Conservation (phyloP, 23 tunicate species). For the Ascidia mentula region DNA sequence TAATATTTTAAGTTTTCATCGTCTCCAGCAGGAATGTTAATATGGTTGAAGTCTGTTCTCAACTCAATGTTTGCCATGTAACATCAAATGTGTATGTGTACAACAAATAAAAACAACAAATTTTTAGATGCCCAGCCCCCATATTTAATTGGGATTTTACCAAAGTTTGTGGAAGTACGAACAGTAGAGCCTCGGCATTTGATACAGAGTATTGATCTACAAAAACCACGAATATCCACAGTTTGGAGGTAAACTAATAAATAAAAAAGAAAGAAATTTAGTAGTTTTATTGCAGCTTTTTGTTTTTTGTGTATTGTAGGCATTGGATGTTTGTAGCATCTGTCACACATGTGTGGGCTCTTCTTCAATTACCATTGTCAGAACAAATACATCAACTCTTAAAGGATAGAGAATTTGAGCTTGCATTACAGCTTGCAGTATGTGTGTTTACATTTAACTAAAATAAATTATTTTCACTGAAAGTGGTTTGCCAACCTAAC, state of each 20-base stretch:
- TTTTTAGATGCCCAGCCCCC: conserved; percentile 68
- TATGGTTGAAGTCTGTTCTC: too few relatives aligned
- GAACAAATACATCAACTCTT: conserved; percentile 54
- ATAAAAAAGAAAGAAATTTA: too few relatives aligned
- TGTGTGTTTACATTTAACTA: not conserved
- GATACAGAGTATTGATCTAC: conserved; percentile 78
- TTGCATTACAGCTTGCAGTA: conserved; percentile 85
- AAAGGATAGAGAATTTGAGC: conserved; percentile 72
- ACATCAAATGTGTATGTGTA: too few relatives aligned
- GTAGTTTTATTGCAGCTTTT: too few relatives aligned
- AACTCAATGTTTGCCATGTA: too few relatives aligned
- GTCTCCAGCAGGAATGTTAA: too few relatives aligned
- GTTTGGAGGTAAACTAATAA: conserved; percentile 65
- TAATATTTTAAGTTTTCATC: too few relatives aligned
- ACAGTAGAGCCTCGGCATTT: conserved; percentile 66
- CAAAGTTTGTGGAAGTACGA: conserved; percentile 77
- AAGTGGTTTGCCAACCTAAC: too few relatives aligned
- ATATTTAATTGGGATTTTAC: conserved; percentile 60
- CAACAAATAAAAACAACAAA: too few relatives aligned
- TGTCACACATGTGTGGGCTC: conserved; percentile 52
- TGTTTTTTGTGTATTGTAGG: conserved; percentile 27
- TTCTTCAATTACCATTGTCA: conserved; percentile 50
- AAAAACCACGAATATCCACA: conserved; percentile 46
- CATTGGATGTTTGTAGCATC: conserved; percentile 87
- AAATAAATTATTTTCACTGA: too few relatives aligned